Evolutionary conservation across 2,797 vertebrate genomes (phyloP), one percentile per base, ranked within the genome.

Genomic region (Euthynnus affinis): DNA sequence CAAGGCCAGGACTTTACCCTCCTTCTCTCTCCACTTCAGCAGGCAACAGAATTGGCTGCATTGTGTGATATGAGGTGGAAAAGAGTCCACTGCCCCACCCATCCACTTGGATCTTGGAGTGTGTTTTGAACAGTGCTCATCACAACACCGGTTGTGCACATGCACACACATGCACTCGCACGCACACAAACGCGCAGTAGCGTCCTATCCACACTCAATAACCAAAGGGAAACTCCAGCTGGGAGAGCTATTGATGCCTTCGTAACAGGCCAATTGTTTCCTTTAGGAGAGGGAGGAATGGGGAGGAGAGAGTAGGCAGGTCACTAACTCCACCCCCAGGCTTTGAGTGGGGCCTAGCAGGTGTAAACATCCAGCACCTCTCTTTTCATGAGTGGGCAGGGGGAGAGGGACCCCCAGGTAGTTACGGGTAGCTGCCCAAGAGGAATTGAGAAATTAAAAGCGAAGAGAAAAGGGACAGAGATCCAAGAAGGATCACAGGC

Each of bases 211-310:
- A 32, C 87, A 84, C 88, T 94, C 87, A 91, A 88, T 89, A 93
- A 92, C 87, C 73, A 83, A 87, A 88, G 87, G 81, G 89, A 93
- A 91, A 87, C 92, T 94, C 95, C 94, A 94, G 95, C 94, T 95
- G 95, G 90, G 95, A 93, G 86, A 89, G 91, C 93, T 88, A 96
- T 96, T 96, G 95, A 95, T 91, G 90, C 86, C 88, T 88, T 80
- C 68, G 91, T 87, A 94, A 92, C 92, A 86, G 90, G 89, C 92
- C 61, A 77, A 95, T 95, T 96, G 94, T 96, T 94, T 91, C 89
- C 89, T 91, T 92, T 90, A 89, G 85, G 82, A 94, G 91, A 93
- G 92, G 94, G 94, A 92, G 92, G 94, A 93, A 86, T 62, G 27
- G 90, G 94, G 91, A 91, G 93, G 92, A 92, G 91, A 91, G 87